Base-by-base conservation (phyloP, 2,113 vertebrate genomes). In the Callocephalon fimbriatum region DNA sequence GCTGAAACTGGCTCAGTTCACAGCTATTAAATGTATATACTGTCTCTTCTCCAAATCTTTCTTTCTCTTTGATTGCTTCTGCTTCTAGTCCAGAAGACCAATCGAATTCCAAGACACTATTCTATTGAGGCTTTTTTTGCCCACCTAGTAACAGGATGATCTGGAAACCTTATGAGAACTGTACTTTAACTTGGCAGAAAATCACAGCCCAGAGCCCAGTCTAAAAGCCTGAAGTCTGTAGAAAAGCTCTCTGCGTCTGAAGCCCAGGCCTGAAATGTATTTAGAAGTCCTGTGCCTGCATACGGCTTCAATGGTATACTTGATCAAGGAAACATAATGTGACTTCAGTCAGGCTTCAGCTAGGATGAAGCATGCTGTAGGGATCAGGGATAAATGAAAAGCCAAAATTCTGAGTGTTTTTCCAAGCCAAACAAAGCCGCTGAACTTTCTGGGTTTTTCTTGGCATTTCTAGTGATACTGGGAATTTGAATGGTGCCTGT, bases 391-490 rank as follows among this genome's bases (percentile, higher is more conserved):
- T 75, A 91, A 93, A 87, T 72, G 56, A 73, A 94, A 88, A 87
- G 37, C 88, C 79, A 95, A 77, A 81, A 88, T 95, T 96, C 47
- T 63, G 61, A 77, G 61, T 75, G 56, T 61, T 92, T 94, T 93
- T 92, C 96, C 95, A 95, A 92, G 61, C 27, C 83, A 93, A 95
- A 95, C 67, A 92, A 94, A 97, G n/a, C 51, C 0, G 0, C 22
- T 95, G 73, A 93, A 96, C 80, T 95, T 97, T 95, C 80, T 92
- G 93, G 91, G 88, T 73, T 74, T 92, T 95, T 94, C 76, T 95
- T 96, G 96, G 96, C 95, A 90, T 66, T 88, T 81, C 47, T 25
- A 47, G 44, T 25, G 62, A 79, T 91, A 95, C 72, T 75, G 92
- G 91, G 88, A 95, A 93, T 95, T 95, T 92, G 79, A 95, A 89